Evolutionary conservation across 2,113 vertebrate genomes (phyloP).

Genomic region (Symphodus melops): DNA sequence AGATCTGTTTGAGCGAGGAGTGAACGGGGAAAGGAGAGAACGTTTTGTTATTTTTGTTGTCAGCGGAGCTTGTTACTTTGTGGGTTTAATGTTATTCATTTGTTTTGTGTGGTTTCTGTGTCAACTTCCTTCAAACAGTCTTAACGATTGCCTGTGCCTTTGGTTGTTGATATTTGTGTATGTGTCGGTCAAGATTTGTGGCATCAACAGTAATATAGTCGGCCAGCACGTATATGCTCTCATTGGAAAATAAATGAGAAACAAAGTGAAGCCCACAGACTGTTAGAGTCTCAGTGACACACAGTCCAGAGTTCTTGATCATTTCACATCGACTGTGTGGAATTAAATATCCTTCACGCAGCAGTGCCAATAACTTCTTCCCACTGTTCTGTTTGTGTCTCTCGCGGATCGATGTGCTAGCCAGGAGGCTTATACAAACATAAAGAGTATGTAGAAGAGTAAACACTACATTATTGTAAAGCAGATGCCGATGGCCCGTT

Average conservation of each 20-base stretch:
- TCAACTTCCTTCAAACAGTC: constrained; percentile 51
- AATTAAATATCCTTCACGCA: not conserved
- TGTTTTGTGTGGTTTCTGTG: constrained; percentile 48
- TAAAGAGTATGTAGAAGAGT: constrained; percentile 11
- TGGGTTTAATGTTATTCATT: constrained; percentile 46
- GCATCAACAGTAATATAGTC: not conserved
- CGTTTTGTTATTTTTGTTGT: constrained; percentile 30
- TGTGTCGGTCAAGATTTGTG: constrained; percentile 7
- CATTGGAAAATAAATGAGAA: not conserved
- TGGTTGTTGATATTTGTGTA: constrained; percentile 10
- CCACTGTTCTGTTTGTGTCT: constrained; percentile 25
- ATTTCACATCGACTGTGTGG: not conserved
- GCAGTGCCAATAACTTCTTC: not conserved
- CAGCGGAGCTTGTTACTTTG: constrained; percentile 15
- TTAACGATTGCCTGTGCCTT: not conserved
- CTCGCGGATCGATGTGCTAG: constrained; percentile 11
- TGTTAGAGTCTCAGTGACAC: not conserved
- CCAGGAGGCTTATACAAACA: not conserved
- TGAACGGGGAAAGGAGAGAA: constrained; percentile 7
- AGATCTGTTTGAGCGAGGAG: constrained; percentile 7
- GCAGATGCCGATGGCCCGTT: constrained; percentile 19
- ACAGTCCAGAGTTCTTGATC: not conserved
- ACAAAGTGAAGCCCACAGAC: not conserved
- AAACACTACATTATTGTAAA: not conserved
- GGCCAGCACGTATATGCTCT: not conserved